These are phyloP conservation scores for Silurus lanzhouensis DNA, from an alignment of 2,797 vertebrate genomes.

Conservation along the genomic window DNA sequence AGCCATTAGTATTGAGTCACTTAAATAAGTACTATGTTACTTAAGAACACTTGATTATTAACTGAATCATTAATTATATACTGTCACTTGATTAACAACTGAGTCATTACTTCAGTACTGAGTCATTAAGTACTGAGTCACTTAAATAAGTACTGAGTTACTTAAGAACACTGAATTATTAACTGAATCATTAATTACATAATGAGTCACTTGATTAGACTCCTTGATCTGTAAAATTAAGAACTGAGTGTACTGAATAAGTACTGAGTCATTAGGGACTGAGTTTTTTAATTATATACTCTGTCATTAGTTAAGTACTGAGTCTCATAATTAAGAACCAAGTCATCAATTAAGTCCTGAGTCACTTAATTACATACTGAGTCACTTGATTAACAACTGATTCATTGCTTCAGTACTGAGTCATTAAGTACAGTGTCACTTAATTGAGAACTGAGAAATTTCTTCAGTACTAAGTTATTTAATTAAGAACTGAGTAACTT, in stretches of 20 bases:
- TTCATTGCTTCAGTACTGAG: neutral
- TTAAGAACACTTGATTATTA: neutral
- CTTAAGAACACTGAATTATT: neutral
- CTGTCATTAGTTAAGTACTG: neutral
- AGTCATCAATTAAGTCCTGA: neutral
- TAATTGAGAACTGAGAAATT: neutral
- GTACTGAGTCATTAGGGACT: neutral
- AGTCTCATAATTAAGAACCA: neutral
- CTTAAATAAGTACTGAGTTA: neutral
- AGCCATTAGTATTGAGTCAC: neutral
- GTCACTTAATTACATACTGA: no score
- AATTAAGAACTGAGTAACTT: neutral
- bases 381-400: neutral
- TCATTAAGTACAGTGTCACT: neutral
- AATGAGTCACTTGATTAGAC: neutral
- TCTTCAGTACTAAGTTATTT: neutral
- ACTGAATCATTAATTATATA: neutral
- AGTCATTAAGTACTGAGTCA: neutral
- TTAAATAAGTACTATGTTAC: neutral
- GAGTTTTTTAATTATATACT: neutral
- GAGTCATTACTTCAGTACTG: neutral
- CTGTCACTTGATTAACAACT: neutral
- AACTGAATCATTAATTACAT: neutral
- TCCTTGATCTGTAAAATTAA: neutral
- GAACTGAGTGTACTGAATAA: neutral